Percentiles rank a stretch among this genome's conserved stretches.
Evolutionary conservation across 1,140 invertebrate genomes (phyloP).

Genomic region (Calephelis nemesis): DNA sequence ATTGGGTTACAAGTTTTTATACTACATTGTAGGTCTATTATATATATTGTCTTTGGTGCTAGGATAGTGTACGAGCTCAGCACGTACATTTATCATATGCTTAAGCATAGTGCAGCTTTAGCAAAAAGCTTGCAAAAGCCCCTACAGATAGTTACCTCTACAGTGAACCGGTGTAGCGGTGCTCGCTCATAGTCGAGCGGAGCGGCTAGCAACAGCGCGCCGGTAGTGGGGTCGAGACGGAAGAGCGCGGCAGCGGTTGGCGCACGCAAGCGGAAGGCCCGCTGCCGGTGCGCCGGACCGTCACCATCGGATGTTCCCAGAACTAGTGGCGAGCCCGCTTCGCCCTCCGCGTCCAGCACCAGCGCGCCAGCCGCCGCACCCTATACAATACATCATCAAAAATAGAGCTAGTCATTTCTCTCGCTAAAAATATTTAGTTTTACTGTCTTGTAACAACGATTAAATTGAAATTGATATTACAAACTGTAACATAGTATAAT

Average conservation of each 20-base stretch:
- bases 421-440: no score
- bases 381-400: slow-evolving; percentile 1
- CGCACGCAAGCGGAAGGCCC: slow-evolving; percentile 93
- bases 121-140: no score
- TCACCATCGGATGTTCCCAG: slow-evolving; percentile 89
- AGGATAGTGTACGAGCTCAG: no score
- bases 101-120: no score
- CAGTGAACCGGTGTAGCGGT: slow-evolving; percentile 86
- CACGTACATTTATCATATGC: no score
- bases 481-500: no score
- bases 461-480: no score
- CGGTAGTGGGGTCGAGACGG: slow-evolving; percentile 92
- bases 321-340: slow-evolving; percentile 84
- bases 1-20: no score
- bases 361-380: slow-evolving; percentile 46
- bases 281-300: slow-evolving; percentile 88
- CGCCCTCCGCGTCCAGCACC: slow-evolving; percentile 81
- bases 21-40: no score
- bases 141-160: slow-evolving; percentile 81
- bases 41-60: no score
- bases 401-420: no score
- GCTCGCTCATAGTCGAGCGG: slow-evolving; percentile 91
- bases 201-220: slow-evolving; percentile 89
- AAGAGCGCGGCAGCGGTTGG: slow-evolving; percentile 86
- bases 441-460: no score